These are phyloP conservation scores for Thymelicus acteon DNA, from an alignment of 2,888 invertebrate genomes.

Conservation along the genomic window DNA sequence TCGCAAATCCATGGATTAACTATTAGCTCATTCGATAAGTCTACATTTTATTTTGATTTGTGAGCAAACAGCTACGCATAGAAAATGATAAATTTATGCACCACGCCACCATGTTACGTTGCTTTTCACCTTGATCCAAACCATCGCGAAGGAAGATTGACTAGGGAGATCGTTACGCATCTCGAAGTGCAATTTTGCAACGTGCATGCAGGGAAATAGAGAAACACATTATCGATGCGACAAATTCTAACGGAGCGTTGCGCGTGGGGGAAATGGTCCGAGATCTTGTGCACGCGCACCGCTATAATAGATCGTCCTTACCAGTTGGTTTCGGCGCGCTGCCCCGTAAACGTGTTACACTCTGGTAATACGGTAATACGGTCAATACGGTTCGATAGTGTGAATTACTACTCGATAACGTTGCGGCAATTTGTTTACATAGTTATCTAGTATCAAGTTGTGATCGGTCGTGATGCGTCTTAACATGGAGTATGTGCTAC, in stretches of 20 bases:
- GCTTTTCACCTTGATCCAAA: conserved; percentile 20
- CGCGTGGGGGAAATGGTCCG: conserved; percentile 84
- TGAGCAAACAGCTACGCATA: neutral
- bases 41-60: neutral
- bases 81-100: conserved; percentile 5
- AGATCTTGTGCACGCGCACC: conserved; percentile 78
- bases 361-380: conserved; percentile 31
- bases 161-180: conserved; percentile 20
- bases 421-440: conserved; percentile 45
- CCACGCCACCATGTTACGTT: conserved; percentile 5
- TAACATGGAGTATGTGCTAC: conserved; percentile 42
- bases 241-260: conserved; percentile 74
- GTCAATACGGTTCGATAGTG: conserved; percentile 41
- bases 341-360: conserved; percentile 75
- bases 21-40: neutral
- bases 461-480: conserved; percentile 40
- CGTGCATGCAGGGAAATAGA: conserved; percentile 43
- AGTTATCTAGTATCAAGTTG: conserved; percentile 40
- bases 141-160: conserved; percentile 28
- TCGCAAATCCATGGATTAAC: too few relatives aligned
- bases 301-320: conserved; percentile 80
- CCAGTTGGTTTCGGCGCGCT: conserved; percentile 83
- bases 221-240: conserved; percentile 54
- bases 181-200: conserved; percentile 18
- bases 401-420: conserved; percentile 38